Conservation (phyloP, 2,888 invertebrate species). For the Omphaloscelis lunosa region DNA sequence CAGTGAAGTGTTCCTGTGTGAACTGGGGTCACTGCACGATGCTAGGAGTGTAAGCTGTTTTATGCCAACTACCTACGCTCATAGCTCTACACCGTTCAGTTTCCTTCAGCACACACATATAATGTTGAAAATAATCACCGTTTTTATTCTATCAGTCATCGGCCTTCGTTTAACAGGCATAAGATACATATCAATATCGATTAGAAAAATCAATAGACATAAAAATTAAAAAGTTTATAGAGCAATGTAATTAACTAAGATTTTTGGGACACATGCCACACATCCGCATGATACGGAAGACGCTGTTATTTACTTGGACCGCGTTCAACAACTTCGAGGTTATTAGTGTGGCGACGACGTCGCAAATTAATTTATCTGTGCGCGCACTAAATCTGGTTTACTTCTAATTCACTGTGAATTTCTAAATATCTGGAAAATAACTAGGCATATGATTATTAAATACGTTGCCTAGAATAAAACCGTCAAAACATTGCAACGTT, state of each 20-base stretch:
- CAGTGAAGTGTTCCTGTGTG: conserved; percentile 82
- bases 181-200: background rate
- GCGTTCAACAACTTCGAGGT: conserved; percentile 84
- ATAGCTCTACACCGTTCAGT: conserved; percentile 31
- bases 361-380: conserved; percentile 78
- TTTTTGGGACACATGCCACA: conserved; percentile 80
- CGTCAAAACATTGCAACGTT: conserved; percentile 18
- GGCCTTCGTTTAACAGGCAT: background rate
- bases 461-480: conserved; percentile 18
- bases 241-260: conserved; percentile 68
- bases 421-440: conserved; percentile 58
- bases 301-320: conserved; percentile 83
- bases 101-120: conserved; percentile 32
- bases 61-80: conserved; percentile 51
- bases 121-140: conserved; percentile 8
- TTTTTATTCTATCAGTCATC: conserved; percentile 1
- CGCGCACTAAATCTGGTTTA: conserved; percentile 67
- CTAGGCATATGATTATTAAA: conserved; percentile 7
- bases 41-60: conserved; percentile 67
- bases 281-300: conserved; percentile 83
- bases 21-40: conserved; percentile 73
- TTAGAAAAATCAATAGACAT: conserved; percentile 13
- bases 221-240: conserved; percentile 36
- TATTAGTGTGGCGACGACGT: conserved; percentile 78
- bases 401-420: conserved; percentile 69